These are phyloP conservation scores for Phrynocephalus guinanensis DNA, from an alignment of 2,797 vertebrate species.

Conservation along the genomic window DNA sequence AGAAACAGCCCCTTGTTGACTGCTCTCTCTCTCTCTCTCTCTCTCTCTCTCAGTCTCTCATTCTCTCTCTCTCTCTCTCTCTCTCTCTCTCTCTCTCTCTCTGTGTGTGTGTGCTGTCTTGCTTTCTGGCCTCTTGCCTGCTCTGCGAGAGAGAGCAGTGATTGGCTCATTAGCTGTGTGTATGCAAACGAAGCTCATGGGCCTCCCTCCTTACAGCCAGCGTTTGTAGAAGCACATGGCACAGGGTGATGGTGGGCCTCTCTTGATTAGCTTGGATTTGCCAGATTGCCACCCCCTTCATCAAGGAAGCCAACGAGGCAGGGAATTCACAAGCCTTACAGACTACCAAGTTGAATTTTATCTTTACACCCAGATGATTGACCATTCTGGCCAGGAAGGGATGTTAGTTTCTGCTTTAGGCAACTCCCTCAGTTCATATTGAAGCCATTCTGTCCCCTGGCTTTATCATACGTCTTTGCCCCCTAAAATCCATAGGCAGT, in stretches of 20 bases:
- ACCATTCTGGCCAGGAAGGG: neutral
- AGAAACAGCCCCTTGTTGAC: neutral
- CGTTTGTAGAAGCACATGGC: neutral
- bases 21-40: neutral
- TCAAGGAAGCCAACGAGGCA: neutral
- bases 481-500: too few species aligned
- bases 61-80: too few species aligned
- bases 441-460: neutral
- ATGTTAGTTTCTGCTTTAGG: neutral
- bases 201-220: neutral
- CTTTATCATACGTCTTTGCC: neutral
- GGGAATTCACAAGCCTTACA: neutral
- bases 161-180: neutral
- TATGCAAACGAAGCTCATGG: constrained; percentile 14
- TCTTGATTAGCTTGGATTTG: neutral
- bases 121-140: neutral
- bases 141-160: neutral
- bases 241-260: neutral
- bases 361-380: neutral
- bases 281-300: neutral
- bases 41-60: neutral
- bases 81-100: too few species aligned
- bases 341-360: neutral
- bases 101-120: neutral
- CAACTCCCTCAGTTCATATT: too few species aligned